Evolutionary conservation across 2,888 invertebrate genomes (phyloP).

Genomic region (Cyrtodaria siliqua): DNA sequence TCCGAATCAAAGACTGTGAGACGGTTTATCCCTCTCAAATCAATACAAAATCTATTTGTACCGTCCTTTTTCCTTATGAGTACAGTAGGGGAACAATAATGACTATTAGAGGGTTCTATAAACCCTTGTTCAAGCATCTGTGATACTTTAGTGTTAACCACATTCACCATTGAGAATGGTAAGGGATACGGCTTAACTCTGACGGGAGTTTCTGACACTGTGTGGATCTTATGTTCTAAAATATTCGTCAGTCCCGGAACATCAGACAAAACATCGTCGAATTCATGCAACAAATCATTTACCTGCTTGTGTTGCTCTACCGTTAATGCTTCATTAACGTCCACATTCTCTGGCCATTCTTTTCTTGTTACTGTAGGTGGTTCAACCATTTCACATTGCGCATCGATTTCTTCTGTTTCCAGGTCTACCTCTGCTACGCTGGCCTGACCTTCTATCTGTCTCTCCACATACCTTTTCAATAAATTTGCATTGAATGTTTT

Average conservation of each 20-base stretch:
- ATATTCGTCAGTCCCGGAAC: conserved; percentile 25
- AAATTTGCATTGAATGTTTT: no score
- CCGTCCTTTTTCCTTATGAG: conserved; percentile 58
- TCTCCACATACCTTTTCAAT: no score
- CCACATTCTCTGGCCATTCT: no score
- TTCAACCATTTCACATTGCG: background rate
- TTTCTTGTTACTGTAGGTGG: no score
- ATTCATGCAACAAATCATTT: no score
- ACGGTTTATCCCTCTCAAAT: conserved; percentile 62
- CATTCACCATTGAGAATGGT: conserved; percentile 36
- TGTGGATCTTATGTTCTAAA: conserved; percentile 30
- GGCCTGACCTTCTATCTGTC: no score
- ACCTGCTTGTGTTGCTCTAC: no score
- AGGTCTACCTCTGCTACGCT: no score
- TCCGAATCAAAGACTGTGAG: conserved; percentile 65
- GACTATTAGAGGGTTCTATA: conserved; percentile 54
- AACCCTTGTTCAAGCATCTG: conserved; percentile 56
- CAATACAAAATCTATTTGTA: conserved; percentile 59
- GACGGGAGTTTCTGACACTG: conserved; percentile 32
- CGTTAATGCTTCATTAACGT: no score
- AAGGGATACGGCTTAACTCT: conserved; percentile 44
- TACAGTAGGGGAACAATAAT: conserved; percentile 60
- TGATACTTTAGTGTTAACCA: conserved; percentile 44
- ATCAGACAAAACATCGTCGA: conserved; percentile 39
- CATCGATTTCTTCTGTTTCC: no score